Evolutionary conservation across 2,888 invertebrate genomes (phyloP).

Genomic region (Plebejus argus): DNA sequence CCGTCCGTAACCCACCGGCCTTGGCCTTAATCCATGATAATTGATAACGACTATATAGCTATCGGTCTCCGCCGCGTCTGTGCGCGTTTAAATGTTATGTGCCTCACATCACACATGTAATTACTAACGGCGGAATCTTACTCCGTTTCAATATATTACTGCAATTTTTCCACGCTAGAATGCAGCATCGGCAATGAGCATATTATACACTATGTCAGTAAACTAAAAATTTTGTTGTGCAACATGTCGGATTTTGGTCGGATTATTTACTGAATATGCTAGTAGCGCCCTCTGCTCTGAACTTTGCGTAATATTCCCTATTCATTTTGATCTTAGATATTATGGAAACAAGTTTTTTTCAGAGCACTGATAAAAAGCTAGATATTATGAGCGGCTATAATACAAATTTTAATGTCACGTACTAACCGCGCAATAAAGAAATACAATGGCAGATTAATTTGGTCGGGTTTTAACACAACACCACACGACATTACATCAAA

Average conservation of each 20-base stretch:
- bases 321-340: too few species aligned
- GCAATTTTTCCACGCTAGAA: too few species aligned
- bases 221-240: too few species aligned
- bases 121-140: background rate
- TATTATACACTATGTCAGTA: too few species aligned
- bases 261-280: too few species aligned
- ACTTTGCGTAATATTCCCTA: too few species aligned
- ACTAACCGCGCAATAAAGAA: background rate
- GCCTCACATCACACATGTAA: background rate
- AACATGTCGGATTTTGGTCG: too few species aligned
- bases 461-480: background rate
- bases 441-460: background rate
- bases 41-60: conserved; percentile 51
- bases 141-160: too few species aligned
- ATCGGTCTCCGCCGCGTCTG: conserved; percentile 30
- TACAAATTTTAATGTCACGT: background rate
- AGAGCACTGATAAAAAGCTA: background rate
- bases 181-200: too few species aligned
- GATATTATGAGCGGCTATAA: background rate
- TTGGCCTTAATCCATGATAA: conserved; percentile 58
- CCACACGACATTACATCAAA: background rate
- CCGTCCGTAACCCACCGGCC: conserved; percentile 60
- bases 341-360: too few species aligned
- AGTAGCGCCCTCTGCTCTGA: too few species aligned
- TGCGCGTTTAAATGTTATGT: conserved; percentile 31